These are phyloP conservation scores for Eptatretus burgeri DNA, from an alignment of 2,113 vertebrate species.

Conservation along the genomic window DNA sequence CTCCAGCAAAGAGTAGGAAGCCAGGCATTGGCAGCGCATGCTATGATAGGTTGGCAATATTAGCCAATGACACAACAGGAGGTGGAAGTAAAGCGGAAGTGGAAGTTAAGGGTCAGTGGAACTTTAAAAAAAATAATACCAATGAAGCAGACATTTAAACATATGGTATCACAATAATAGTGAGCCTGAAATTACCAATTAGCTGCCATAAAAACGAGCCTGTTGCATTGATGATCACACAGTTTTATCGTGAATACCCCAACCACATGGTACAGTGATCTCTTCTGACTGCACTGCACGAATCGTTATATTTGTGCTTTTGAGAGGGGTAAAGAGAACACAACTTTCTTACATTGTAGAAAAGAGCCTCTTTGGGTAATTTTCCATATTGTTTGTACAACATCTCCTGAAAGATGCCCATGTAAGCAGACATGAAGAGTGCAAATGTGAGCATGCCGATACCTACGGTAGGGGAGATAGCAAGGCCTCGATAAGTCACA, in stretches of 20 bases:
- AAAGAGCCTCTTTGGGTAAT: slow-evolving; percentile 70
- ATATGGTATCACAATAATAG: no score
- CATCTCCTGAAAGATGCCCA: slow-evolving; percentile 88
- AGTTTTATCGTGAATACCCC: no score
- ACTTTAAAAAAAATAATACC: not conserved
- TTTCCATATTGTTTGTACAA: slow-evolving; percentile 71
- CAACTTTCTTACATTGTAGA: slow-evolving; percentile 48
- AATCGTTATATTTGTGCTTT: no score
- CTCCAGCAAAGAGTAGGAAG: slow-evolving; percentile 52
- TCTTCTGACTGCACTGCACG: not conserved
- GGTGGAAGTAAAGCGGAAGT: not conserved
- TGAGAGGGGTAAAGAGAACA: no score
- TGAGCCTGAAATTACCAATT: no score
- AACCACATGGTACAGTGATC: no score
- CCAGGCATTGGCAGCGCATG: slow-evolving; percentile 65
- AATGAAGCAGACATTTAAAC: not conserved
- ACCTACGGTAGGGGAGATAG: slow-evolving; percentile 20
- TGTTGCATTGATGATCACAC: no score
- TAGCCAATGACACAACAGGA: no score
- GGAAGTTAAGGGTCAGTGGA: rapidly evolving
- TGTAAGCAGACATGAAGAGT: slow-evolving; percentile 70
- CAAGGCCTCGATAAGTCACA: no score
- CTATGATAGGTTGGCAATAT: slow-evolving; percentile 16
- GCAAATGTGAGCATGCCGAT: slow-evolving; percentile 67
- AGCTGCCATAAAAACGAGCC: no score